A percentile compares a stretch with the other conserved stretches of the same genome.
Conservation (phyloP, 2,888 invertebrate genomes). For the Adelognathus sp. region DNA sequence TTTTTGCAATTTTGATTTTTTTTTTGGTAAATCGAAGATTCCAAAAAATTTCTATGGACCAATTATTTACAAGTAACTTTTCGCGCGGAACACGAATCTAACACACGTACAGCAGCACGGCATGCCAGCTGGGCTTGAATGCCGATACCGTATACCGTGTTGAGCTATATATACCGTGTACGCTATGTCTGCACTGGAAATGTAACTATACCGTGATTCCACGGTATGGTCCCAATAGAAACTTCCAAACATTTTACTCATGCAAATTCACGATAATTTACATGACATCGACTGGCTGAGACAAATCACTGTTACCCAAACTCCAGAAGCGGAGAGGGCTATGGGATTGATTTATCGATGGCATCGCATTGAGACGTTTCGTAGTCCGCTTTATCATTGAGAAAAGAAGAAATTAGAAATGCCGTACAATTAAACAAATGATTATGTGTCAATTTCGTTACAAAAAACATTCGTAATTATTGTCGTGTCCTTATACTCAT, state of each 20-base stretch:
- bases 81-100: too few relatives aligned
- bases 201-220: too few relatives aligned
- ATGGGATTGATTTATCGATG: not conserved
- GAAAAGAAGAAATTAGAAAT: not conserved
- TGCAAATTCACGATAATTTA: constrained; percentile 19
- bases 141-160: too few relatives aligned
- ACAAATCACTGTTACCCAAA: not conserved
- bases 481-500: not conserved
- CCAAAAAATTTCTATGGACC: too few relatives aligned
- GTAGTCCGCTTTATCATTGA: not conserved
- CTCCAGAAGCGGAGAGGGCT: not conserved
- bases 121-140: too few relatives aligned
- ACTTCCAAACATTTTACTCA: not conserved
- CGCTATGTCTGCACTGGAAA: too few relatives aligned
- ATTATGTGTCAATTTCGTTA: not conserved
- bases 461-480: not conserved
- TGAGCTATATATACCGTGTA: too few relatives aligned
- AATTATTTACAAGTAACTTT: too few relatives aligned
- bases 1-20: too few relatives aligned
- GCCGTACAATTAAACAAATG: not conserved
- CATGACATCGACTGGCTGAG: not conserved
- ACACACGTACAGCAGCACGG: too few relatives aligned
- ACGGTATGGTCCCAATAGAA: too few relatives aligned
- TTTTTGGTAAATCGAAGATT: too few relatives aligned
- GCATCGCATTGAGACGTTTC: not conserved